These are phyloP conservation scores for Galeruca laticollis DNA, from an alignment of 2,888 invertebrate species.

Conservation along the genomic window DNA sequence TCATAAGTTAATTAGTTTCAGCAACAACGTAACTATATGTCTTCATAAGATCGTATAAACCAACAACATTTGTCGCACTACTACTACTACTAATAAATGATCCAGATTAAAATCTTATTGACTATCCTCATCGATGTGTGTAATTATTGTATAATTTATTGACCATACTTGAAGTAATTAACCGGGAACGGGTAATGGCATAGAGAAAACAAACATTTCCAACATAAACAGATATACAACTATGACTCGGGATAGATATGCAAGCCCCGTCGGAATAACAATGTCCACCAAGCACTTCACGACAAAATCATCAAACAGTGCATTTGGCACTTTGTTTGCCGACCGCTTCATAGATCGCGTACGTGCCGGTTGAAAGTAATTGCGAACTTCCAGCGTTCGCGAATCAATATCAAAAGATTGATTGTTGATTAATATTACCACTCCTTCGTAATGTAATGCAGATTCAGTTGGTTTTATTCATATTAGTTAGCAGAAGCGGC, in stretches of 20 bases:
- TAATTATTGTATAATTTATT: conserved; percentile 31
- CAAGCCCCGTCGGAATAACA: conserved; percentile 54
- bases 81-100: background rate
- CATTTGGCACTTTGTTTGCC: conserved; percentile 58
- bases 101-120: conserved; percentile 12
- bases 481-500: conserved; percentile 19
- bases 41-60: background rate
- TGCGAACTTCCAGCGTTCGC: conserved; percentile 39
- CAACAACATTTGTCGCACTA: background rate
- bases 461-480: conserved; percentile 19
- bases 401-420: conserved; percentile 47
- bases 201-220: conserved; percentile 49
- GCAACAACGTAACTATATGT: too few species aligned
- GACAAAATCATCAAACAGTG: conserved; percentile 58
- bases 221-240: conserved; percentile 39
- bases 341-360: conserved; percentile 54
- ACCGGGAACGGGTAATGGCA: conserved; percentile 41
- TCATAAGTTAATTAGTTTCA: too few species aligned
- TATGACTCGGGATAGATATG: conserved; percentile 52
- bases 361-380: conserved; percentile 47
- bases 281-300: conserved; percentile 56
- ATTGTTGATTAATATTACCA: conserved; percentile 44
- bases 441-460: conserved; percentile 29
- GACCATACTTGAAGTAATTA: conserved; percentile 37
- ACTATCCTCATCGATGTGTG: conserved; percentile 7